A percentile compares a stretch with the other conserved stretches of the same genome.
phyloP scores from a whole-genome alignment of 2,888 invertebrate species.

The Hymenopus coronatus region DNA sequence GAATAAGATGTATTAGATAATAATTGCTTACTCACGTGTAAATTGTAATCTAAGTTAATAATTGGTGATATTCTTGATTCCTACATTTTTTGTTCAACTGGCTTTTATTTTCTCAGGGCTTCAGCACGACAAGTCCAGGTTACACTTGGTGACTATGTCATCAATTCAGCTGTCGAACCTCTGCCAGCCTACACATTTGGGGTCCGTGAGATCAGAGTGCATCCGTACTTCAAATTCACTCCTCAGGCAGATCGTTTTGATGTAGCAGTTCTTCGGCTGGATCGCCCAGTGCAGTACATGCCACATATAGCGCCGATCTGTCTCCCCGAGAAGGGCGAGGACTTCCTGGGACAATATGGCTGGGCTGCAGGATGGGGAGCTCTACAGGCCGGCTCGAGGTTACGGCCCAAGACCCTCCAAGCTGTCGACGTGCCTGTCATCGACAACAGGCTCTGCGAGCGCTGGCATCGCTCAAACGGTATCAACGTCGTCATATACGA shows the following conservation, averaged over 20 bases:
- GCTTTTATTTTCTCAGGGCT: slow-evolving; percentile 55
- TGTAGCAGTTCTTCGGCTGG: slow-evolving; percentile 83
- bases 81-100: no score
- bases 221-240: slow-evolving; percentile 89
- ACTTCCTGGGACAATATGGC: slow-evolving; percentile 85
- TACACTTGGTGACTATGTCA: slow-evolving; percentile 88
- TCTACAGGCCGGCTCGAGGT: slow-evolving; percentile 72
- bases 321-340: slow-evolving; percentile 83
- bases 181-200: slow-evolving; percentile 90
- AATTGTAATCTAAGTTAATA: no score
- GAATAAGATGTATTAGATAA: no score
- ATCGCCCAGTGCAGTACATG: slow-evolving; percentile 75
- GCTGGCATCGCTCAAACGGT: slow-evolving; percentile 68
- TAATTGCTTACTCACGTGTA: no score
- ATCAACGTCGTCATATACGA: slow-evolving; percentile 90
- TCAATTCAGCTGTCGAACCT: slow-evolving; percentile 89
- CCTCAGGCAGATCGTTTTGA: slow-evolving; percentile 90
- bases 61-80: no score
- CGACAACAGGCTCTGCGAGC: slow-evolving; percentile 73
- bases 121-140: slow-evolving; percentile 88
- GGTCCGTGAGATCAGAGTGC: slow-evolving; percentile 84
- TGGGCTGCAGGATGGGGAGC: slow-evolving; percentile 96
- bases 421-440: slow-evolving; percentile 92
- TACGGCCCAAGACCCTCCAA: slow-evolving; percentile 85
- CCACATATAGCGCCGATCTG: slow-evolving; percentile 74